Percentiles rank a stretch among this genome's conserved stretches.
These are phyloP conservation scores for Halictus rubicundus DNA, from an alignment of 1,140 invertebrate species.

Conservation along the genomic window DNA sequence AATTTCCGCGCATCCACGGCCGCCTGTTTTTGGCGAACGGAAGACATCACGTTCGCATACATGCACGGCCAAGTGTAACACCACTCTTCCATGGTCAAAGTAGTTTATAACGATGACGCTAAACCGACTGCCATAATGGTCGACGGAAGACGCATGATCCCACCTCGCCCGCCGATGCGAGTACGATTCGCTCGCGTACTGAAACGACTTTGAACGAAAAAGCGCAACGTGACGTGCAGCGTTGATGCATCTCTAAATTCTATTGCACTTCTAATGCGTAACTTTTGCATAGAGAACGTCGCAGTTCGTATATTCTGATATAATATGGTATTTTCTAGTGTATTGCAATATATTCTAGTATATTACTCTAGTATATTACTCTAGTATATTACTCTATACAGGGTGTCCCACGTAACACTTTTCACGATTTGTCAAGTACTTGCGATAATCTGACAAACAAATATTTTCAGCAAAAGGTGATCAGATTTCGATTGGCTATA, in stretches of 20 bases:
- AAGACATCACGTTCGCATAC: constrained; percentile 29
- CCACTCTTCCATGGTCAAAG: constrained; percentile 7
- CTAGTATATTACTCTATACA: too few relatives aligned
- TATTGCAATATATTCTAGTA: too few relatives aligned
- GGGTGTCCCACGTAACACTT: too few relatives aligned
- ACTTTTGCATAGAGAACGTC: too few relatives aligned
- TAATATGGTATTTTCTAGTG: too few relatives aligned
- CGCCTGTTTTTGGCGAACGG: constrained; percentile 28
- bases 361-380: too few relatives aligned
- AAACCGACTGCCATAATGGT: constrained; percentile 1
- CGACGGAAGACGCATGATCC: not conserved
- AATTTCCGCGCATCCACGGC: constrained; percentile 20
- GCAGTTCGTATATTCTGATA: too few relatives aligned
- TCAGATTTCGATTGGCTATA: too few relatives aligned
- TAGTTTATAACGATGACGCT: constrained; percentile 18
- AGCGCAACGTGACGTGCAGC: not conserved
- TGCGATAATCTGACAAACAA: too few relatives aligned
- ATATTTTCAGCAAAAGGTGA: too few relatives aligned
- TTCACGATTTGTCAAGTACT: too few relatives aligned
- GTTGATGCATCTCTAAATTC: not conserved
- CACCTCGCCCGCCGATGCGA: not conserved
- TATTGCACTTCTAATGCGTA: too few relatives aligned
- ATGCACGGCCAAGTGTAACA: not conserved
- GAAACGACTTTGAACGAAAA: not conserved
- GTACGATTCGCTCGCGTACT: not conserved